phyloP scores from a whole-genome alignment of 2,797 vertebrate genomes.

The Gastrophryne carolinensis region DNA sequence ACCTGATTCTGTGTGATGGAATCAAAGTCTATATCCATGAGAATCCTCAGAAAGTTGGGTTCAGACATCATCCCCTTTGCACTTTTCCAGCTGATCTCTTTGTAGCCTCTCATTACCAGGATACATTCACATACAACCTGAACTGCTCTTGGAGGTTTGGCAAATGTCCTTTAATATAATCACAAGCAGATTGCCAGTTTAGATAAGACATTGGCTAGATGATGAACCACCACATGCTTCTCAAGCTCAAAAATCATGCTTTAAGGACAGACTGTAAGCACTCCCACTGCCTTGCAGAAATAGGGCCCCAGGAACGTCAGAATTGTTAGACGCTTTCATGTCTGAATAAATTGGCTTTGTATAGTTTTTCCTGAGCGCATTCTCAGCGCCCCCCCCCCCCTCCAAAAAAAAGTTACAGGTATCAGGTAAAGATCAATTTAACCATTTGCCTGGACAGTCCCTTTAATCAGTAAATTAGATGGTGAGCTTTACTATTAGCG shows the following conservation, averaged over 20 bases:
- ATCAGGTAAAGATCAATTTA: too few relatives aligned
- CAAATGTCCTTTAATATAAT: slow-evolving; percentile 80
- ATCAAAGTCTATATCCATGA: slow-evolving; percentile 93
- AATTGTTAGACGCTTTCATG: too few relatives aligned
- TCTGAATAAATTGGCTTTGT: too few relatives aligned
- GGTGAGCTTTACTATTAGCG: too few relatives aligned
- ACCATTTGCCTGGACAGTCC: too few relatives aligned
- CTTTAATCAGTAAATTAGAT: too few relatives aligned
- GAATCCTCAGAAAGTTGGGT: slow-evolving; percentile 83
- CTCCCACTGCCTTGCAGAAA: too few relatives aligned
- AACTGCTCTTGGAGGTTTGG: slow-evolving; percentile 92
- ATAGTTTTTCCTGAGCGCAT: too few relatives aligned
- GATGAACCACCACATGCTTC: slow-evolving; percentile 8
- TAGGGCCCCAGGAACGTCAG: too few relatives aligned
- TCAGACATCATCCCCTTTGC: slow-evolving; percentile 98
- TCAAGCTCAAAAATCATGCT: slow-evolving; percentile 4
- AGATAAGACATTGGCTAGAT: not conserved
- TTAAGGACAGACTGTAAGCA: too few relatives aligned
- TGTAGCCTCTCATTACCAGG: slow-evolving; percentile 89
- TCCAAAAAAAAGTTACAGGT: too few relatives aligned
- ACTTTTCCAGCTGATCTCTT: slow-evolving; percentile 89
- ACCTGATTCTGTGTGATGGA: slow-evolving; percentile 77
- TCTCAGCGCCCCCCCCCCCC: too few relatives aligned
- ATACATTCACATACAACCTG: slow-evolving; percentile 93
- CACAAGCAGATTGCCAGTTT: not conserved